These are phyloP conservation scores for Alouatta caraya DNA, from an alignment of 2,797 vertebrate genomes.

Conservation along the genomic window DNA sequence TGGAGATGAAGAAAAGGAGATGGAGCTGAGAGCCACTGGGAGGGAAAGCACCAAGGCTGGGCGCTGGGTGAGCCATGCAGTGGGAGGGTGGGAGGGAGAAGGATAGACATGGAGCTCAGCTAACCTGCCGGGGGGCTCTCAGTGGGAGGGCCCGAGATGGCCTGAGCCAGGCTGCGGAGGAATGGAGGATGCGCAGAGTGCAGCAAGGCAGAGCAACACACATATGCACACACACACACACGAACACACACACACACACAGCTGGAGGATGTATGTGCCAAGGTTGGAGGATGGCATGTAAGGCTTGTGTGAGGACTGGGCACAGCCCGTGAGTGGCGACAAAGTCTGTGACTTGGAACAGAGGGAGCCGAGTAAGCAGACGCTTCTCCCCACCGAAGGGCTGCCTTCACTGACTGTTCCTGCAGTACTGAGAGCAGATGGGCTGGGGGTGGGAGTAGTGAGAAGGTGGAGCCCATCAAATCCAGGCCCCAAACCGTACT, in stretches of 20 bases:
- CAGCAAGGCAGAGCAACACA: too few relatives aligned
- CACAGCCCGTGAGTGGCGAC: background rate
- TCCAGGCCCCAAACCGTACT: background rate
- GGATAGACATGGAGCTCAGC: background rate
- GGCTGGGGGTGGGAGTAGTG: background rate
- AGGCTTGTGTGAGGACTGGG: background rate
- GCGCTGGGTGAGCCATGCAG: background rate
- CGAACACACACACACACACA: background rate
- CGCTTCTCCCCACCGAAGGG: fast-evolving
- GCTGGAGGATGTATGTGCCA: background rate
- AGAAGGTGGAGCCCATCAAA: background rate
- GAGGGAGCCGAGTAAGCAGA: background rate
- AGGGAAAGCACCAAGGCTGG: background rate
- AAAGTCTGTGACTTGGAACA: background rate
- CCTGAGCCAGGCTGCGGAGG: background rate
- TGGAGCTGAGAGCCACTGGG: background rate
- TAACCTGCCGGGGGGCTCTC: background rate
- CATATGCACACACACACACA: too few relatives aligned
- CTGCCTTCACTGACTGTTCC: background rate
- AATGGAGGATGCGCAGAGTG: too few relatives aligned
- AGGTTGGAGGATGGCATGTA: background rate
- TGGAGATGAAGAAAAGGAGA: background rate
- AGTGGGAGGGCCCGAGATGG: background rate
- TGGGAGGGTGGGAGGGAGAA: background rate
- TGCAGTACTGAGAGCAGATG: background rate